These are phyloP conservation scores for Nomada hirtipes DNA, from an alignment of 2,888 invertebrate genomes.

Conservation along the genomic window DNA sequence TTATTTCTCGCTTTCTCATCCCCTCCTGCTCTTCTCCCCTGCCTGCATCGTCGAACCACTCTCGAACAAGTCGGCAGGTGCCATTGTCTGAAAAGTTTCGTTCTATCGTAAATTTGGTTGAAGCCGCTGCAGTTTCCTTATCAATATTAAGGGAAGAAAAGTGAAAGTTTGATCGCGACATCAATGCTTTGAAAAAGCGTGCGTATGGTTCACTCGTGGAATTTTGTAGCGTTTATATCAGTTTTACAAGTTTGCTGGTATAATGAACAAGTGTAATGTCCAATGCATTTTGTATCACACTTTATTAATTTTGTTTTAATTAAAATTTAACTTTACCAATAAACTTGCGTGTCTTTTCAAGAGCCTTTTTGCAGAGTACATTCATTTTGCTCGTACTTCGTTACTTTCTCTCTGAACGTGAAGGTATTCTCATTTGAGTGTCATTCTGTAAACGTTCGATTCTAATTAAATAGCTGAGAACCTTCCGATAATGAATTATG, in stretches of 20 bases:
- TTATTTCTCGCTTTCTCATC: constrained; percentile 18
- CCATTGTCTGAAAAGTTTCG: constrained; percentile 79
- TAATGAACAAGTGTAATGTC: too few species aligned
- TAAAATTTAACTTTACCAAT: too few species aligned
- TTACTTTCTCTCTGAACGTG: not conserved
- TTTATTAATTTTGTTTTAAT: too few species aligned
- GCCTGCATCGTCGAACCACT: constrained; percentile 57
- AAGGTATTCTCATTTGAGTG: constrained; percentile 1
- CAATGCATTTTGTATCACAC: too few species aligned
- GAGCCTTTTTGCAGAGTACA: not conserved
- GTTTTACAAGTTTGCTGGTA: too few species aligned
- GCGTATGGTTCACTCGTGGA: not conserved
- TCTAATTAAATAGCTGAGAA: constrained; percentile 36
- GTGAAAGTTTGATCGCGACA: constrained; percentile 71
- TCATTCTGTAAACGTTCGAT: constrained; percentile 39
- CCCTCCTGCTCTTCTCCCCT: constrained; percentile 35
- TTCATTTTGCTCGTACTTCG: not conserved
- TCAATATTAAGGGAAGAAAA: constrained; percentile 75
- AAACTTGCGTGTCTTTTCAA: too few species aligned
- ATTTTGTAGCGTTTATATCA: not conserved
- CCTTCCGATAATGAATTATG: constrained; percentile 32
- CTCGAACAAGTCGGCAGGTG: constrained; percentile 64
- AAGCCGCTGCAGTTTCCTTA: constrained; percentile 74
- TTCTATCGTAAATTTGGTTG: constrained; percentile 74
- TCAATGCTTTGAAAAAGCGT: constrained; percentile 20